Percentiles rank a stretch among this genome's conserved stretches.
Conservation (phyloP, 2,113 vertebrate genomes). For the Halichoerus grypus region DNA sequence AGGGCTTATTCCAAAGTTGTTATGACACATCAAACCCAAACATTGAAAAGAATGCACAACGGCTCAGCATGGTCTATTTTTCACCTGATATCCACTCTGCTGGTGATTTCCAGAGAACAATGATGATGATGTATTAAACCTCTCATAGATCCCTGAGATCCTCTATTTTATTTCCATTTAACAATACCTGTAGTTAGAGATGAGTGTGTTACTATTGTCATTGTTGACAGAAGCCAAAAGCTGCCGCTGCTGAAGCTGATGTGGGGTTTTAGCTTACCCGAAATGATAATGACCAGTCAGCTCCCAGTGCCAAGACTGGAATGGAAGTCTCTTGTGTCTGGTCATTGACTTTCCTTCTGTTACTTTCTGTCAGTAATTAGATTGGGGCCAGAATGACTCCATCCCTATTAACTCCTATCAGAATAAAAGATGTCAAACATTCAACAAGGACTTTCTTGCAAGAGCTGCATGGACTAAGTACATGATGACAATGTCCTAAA, state of each 20-base stretch:
- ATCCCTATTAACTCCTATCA: neutral
- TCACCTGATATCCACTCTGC: neutral
- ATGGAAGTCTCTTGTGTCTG: neutral
- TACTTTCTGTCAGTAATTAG: slow-evolving; percentile 29
- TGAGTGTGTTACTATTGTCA: accelerated
- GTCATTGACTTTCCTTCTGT: slow-evolving; percentile 12
- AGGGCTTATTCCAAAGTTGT: neutral
- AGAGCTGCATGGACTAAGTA: neutral
- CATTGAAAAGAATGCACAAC: neutral
- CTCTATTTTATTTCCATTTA: neutral
- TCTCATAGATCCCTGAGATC: neutral
- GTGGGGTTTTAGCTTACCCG: neutral
- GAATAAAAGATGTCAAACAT: neutral
- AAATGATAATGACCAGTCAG: neutral
- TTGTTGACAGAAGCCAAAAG: neutral
- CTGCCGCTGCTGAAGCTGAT: neutral
- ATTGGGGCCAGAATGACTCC: neutral
- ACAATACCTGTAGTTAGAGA: neutral
- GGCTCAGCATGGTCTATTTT: neutral
- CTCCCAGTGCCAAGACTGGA: neutral
- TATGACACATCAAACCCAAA: neutral
- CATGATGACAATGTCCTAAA: neutral
- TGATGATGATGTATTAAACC: neutral
- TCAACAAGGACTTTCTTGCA: slow-evolving; percentile 8
- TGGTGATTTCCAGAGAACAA: neutral